Percentiles rank a stretch among this genome's conserved stretches.
Evolutionary conservation across 2,888 invertebrate genomes (phyloP).

Genomic region (Tenthredo distinguenda): DNA sequence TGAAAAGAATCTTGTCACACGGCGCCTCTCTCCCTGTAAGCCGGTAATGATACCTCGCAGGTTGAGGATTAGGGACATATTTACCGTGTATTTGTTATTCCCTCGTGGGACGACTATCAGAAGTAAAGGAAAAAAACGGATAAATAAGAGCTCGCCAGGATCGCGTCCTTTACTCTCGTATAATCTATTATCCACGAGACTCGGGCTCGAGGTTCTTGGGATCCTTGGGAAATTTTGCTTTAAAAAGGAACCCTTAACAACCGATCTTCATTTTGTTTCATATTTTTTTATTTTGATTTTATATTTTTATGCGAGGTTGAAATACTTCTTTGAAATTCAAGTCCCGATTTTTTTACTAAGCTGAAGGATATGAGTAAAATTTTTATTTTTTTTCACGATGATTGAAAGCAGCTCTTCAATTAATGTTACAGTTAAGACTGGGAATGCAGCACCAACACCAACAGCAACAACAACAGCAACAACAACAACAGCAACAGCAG

Average conservation of each 20-base stretch:
- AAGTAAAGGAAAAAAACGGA: not conserved
- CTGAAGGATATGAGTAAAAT: not conserved
- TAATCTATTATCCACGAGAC: not conserved
- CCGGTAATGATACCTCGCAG: slow-evolving; percentile 64
- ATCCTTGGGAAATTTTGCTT: not conserved
- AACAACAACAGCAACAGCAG: slow-evolving; percentile 18
- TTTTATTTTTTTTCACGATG: not conserved
- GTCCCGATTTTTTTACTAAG: too few species aligned
- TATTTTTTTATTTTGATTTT: not conserved
- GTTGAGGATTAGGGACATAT: slow-evolving; percentile 61
- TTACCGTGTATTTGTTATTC: slow-evolving; percentile 6
- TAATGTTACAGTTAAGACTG: slow-evolving; percentile 36
- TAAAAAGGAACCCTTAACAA: not conserved
- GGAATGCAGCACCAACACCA: slow-evolving; percentile 48
- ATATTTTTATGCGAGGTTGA: too few species aligned
- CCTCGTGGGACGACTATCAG: not conserved
- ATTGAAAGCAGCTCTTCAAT: not conserved
- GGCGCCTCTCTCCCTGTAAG: slow-evolving; percentile 56
- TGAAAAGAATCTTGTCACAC: slow-evolving; percentile 45
- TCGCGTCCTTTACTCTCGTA: not conserved
- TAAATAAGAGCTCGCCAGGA: not conserved
- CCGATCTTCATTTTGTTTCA: not conserved
- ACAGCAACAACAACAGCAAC: slow-evolving; percentile 34
- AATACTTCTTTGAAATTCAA: not conserved
- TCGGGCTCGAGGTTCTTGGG: not conserved